A percentile compares a stretch with the other conserved stretches of the same genome.
Conservation (phyloP, 2,888 invertebrate species). For the Oscheius sp. region DNA sequence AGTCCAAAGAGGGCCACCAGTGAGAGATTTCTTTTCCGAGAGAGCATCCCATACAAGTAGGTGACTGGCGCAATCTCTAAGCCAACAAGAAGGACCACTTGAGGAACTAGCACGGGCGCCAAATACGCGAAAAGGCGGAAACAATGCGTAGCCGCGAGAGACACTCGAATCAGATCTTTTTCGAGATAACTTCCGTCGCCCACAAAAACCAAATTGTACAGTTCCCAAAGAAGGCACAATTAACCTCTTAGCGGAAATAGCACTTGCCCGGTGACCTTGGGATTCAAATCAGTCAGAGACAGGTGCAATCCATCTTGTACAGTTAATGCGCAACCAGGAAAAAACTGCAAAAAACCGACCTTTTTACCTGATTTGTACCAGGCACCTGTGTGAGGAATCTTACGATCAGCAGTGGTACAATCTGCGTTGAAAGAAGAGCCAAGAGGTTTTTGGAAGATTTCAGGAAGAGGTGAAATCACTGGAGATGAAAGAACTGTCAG, state of each 20-base stretch:
- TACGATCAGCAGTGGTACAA: conserved; percentile 2
- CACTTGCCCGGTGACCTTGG: neutral
- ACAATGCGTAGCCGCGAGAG: conserved; percentile 13
- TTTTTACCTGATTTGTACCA: conserved; percentile 18
- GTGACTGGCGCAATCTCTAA: conserved; percentile 4
- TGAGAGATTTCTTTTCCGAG: no score
- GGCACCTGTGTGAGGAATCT: neutral
- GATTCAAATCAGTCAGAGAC: neutral
- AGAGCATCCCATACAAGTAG: no score
- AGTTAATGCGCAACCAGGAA: no score
- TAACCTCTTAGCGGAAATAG: conserved; percentile 12
- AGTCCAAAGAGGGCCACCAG: no score
- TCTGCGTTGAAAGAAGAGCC: conserved; percentile 10
- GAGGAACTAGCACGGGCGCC: conserved; percentile 26
- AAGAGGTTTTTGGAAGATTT: neutral
- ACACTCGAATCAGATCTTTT: neutral
- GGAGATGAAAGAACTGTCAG: conserved; percentile 6
- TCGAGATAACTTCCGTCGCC: neutral
- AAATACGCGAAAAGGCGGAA: conserved; percentile 15
- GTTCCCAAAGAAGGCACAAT: neutral
- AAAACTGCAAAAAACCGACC: conserved; percentile 17
- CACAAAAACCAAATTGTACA: neutral
- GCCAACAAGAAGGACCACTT: conserved; percentile 24
- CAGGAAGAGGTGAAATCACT: conserved; percentile 13
- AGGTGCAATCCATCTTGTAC: conserved; percentile 1